phyloP scores from a whole-genome alignment of 2,888 invertebrate genomes.

The Phlogophora meticulosa region DNA sequence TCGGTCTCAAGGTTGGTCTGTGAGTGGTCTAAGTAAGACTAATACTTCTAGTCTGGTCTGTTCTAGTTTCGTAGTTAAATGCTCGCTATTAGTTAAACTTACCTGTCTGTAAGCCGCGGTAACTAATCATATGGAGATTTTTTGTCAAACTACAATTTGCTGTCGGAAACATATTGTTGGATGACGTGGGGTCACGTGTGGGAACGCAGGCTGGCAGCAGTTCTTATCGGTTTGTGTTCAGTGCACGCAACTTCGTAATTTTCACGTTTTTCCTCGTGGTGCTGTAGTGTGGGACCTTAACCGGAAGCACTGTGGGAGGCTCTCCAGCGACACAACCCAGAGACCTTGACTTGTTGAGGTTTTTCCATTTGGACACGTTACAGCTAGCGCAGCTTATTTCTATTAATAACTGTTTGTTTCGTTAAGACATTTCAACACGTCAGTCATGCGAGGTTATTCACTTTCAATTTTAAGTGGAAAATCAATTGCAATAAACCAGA shows the following conservation, averaged over 20 bases:
- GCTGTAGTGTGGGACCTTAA: constrained; percentile 34
- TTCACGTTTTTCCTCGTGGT: constrained; percentile 45
- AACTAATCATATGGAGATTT: background rate
- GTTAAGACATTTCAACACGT: constrained; percentile 3
- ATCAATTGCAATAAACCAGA: constrained; percentile 20
- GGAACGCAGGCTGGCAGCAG: constrained; percentile 9
- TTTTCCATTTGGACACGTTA: constrained; percentile 12
- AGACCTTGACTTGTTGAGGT: background rate
- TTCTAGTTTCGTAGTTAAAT: background rate
- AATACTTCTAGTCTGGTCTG: too few relatives aligned
- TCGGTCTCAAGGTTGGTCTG: background rate
- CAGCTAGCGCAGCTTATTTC: background rate
- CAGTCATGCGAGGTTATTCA: constrained; percentile 1
- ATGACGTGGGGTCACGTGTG: background rate
- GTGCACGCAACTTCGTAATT: constrained; percentile 21
- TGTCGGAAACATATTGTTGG: constrained; percentile 4
- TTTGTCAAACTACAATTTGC: background rate
- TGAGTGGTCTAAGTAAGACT: background rate
- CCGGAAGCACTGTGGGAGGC: background rate
- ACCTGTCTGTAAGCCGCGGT: background rate
- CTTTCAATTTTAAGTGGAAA: constrained; percentile 23
- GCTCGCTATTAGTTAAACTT: background rate
- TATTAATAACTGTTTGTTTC: constrained; percentile 10
- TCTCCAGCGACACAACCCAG: background rate
- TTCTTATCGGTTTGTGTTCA: constrained; percentile 30